phyloP scores from a whole-genome alignment of 2,113 vertebrate species.

The Morone chrysops region DNA sequence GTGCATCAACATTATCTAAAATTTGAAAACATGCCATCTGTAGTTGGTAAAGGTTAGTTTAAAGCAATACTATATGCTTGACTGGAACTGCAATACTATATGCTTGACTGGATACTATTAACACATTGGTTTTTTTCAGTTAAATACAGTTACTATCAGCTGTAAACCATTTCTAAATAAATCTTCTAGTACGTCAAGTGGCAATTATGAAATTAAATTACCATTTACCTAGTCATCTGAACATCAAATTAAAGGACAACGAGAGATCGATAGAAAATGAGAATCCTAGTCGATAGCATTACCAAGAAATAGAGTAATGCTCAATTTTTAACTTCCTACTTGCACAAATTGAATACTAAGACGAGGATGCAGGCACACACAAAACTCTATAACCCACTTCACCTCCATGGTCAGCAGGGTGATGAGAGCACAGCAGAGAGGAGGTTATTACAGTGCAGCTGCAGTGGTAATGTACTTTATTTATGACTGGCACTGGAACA shows the following conservation, averaged over 20 bases:
- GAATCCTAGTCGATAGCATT: neutral
- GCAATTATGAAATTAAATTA: neutral
- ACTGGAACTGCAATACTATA: no score
- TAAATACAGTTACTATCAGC: neutral
- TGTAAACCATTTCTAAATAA: neutral
- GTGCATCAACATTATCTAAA: no score
- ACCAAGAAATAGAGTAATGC: slow-evolving; percentile 6
- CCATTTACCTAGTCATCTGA: neutral
- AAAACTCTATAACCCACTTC: slow-evolving; percentile 17
- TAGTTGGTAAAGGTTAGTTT: no score
- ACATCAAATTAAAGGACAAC: slow-evolving; percentile 8
- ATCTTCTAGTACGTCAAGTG: neutral
- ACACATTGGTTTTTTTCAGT: neutral
- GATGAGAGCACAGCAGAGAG: slow-evolving; percentile 43
- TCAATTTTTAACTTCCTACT: slow-evolving; percentile 3
- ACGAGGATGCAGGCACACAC: neutral
- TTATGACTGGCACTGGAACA: slow-evolving; percentile 63
- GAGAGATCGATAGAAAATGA: neutral
- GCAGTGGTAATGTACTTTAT: slow-evolving; percentile 61
- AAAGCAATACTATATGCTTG: neutral
- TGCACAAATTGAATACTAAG: slow-evolving; percentile 19
- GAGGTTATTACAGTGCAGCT: slow-evolving; percentile 62
- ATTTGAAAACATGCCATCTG: no score
- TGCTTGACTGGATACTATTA: neutral
- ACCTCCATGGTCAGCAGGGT: slow-evolving; percentile 48